These are phyloP conservation scores for Aurelia aurita DNA, from an alignment of 30 jellyfish, hydroid and myxozoan species.

Conservation along the genomic window DNA sequence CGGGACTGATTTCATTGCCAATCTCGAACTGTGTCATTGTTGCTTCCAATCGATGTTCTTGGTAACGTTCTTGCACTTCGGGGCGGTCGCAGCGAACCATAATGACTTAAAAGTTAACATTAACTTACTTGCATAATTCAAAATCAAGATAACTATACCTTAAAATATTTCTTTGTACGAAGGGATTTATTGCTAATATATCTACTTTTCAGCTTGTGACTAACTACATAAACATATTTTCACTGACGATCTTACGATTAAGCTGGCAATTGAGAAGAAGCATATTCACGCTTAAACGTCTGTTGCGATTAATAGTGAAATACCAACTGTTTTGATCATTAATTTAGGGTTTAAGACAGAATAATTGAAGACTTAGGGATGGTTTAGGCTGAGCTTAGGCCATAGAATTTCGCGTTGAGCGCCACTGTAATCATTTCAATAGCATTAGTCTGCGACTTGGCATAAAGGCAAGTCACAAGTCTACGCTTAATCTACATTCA, in stretches of 20 bases:
- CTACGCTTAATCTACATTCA: constrained; percentile 60
- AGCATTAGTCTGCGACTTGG: constrained; percentile 67
- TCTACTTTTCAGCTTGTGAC: no score
- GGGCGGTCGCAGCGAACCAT: no score
- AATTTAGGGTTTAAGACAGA: constrained; percentile 53
- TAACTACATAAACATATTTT: background rate
- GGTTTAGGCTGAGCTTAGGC: constrained; percentile 75
- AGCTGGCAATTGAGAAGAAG: constrained; percentile 22
- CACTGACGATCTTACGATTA: constrained; percentile 11
- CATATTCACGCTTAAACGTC: constrained; percentile 42
- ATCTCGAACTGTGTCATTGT: no score
- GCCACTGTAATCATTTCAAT: constrained; percentile 76
- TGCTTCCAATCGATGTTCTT: no score
- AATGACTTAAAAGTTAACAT: no score
- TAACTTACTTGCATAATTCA: no score
- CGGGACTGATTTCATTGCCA: no score
- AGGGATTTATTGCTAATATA: no score
- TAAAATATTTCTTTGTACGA: no score
- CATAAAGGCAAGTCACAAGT: constrained; percentile 60
- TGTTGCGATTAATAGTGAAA: constrained; percentile 46
- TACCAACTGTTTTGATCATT: constrained; percentile 75
- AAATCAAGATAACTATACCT: no score
- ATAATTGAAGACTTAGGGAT: constrained; percentile 60
- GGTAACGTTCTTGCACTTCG: no score
- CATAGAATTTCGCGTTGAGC: constrained; percentile 52